Conservation (phyloP, 2,888 invertebrate species). For the Amblyjoppa proteus region DNA sequence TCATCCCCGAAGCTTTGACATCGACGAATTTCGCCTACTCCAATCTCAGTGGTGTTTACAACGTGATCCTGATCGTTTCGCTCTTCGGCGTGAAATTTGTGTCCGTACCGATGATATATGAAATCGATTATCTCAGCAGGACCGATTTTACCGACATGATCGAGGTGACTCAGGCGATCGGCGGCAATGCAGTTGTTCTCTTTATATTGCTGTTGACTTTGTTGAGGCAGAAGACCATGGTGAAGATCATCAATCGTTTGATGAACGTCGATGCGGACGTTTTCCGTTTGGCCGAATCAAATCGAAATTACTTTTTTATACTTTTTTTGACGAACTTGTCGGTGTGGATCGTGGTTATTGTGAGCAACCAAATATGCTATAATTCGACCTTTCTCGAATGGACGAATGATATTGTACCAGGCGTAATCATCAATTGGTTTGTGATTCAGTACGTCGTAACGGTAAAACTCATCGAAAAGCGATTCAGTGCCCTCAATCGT, state of each 20-base stretch:
- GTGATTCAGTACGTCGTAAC: constrained; percentile 53
- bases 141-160: constrained; percentile 37
- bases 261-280: constrained; percentile 17
- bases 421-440: constrained; percentile 31
- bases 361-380: neutral
- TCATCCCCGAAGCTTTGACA: neutral
- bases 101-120: constrained; percentile 23
- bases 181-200: constrained; percentile 34
- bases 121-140: constrained; percentile 16
- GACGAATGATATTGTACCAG: constrained; percentile 43
- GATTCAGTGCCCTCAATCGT: constrained; percentile 47
- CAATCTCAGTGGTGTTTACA: constrained; percentile 61
- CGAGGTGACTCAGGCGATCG: constrained; percentile 45
- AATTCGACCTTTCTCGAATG: neutral
- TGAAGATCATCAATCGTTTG: constrained; percentile 47
- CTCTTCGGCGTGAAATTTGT: constrained; percentile 31
- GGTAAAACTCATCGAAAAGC: constrained; percentile 46
- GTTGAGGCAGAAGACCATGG: constrained; percentile 52
- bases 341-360: neutral
- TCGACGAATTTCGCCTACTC: constrained; percentile 53
- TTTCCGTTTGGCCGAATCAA: neutral
- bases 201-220: constrained; percentile 47
- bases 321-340: neutral
- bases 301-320: neutral
- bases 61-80: constrained; percentile 43